These are phyloP conservation scores for Perognathus longimembris DNA, from an alignment of 2,113 vertebrate genomes.

Conservation along the genomic window DNA sequence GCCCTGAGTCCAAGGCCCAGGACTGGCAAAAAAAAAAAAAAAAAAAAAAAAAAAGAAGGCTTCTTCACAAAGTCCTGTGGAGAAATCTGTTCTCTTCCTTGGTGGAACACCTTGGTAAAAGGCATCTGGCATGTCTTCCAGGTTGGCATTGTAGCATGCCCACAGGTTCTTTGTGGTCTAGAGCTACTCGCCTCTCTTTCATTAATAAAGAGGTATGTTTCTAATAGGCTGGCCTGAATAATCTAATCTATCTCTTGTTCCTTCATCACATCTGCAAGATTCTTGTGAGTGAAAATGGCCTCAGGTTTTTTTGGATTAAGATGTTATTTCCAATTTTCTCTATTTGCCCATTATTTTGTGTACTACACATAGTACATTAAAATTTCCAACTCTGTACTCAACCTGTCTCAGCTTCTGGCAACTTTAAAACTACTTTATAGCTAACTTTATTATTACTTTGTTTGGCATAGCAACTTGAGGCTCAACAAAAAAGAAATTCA, in stretches of 20 bases:
- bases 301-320: neutral
- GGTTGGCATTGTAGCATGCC: neutral
- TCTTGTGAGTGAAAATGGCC: neutral
- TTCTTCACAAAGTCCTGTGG: neutral
- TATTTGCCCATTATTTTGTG: neutral
- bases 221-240: neutral
- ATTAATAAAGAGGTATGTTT: neutral
- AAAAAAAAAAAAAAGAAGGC: neutral
- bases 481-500: neutral
- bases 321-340: neutral
- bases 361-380: neutral
- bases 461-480: neutral
- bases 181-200: neutral
- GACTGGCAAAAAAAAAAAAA: too few species aligned
- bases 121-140: neutral
- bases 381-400: neutral
- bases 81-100: accelerated
- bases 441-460: neutral
- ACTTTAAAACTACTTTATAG: neutral
- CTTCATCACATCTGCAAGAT: neutral
- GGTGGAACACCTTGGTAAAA: neutral
- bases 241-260: neutral
- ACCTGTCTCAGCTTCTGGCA: neutral
- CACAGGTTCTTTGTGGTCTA: neutral
- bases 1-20: too few species aligned